These are phyloP conservation scores for Phengaris arion DNA, from an alignment of 2,888 invertebrate species.

Conservation along the genomic window DNA sequence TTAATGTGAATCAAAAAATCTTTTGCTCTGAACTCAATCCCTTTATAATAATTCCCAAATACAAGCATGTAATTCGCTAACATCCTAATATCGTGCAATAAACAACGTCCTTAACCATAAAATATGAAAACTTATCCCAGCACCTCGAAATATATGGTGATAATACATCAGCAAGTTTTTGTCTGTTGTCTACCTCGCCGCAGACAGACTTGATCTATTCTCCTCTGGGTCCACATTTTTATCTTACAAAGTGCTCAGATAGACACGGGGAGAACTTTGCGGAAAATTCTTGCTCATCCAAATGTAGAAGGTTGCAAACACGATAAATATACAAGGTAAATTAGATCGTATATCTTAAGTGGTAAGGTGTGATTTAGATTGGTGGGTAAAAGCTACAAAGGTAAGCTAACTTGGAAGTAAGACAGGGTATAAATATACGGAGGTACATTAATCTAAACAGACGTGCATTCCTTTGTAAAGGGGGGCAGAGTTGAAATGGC, in stretches of 20 bases:
- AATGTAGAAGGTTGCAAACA: constrained; percentile 44
- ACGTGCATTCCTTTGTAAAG: constrained; percentile 69
- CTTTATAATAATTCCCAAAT: not conserved
- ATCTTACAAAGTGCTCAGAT: constrained; percentile 78
- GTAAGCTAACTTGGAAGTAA: constrained; percentile 54
- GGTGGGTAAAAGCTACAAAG: constrained; percentile 45
- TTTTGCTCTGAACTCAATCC: not conserved
- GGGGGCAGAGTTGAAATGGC: constrained; percentile 74
- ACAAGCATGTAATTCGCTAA: constrained; percentile 3
- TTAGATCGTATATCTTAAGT: not conserved
- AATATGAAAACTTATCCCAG: constrained; percentile 9
- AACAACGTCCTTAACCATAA: constrained; percentile 16
- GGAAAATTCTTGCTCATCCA: constrained; percentile 67
- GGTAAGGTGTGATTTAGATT: constrained; percentile 42
- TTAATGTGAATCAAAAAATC: no score
- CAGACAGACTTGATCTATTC: constrained; percentile 73
- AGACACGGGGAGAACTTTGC: constrained; percentile 74
- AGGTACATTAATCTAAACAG: constrained; percentile 77
- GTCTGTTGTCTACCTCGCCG: constrained; percentile 53
- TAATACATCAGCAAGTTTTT: constrained; percentile 57
- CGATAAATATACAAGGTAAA: constrained; percentile 21
- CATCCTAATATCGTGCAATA: constrained; percentile 7
- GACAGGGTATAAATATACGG: constrained; percentile 74
- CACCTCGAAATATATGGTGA: constrained; percentile 35
- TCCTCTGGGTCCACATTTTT: constrained; percentile 71